Conservation (phyloP, 2,797 vertebrate species). For the Lepilemur septentrionalis region DNA sequence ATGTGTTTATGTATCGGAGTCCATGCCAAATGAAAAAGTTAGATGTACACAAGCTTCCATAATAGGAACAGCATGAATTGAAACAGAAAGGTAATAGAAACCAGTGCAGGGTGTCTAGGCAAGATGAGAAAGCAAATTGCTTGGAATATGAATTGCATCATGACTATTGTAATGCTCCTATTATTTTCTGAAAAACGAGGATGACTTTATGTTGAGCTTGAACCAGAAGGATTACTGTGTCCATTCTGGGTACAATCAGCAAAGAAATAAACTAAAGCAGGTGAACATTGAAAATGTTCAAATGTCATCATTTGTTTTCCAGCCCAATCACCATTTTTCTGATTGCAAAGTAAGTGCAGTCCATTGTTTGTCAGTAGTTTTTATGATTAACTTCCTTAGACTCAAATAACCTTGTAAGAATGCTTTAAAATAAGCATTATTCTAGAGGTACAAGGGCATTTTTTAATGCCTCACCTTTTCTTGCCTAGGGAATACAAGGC, state of each 20-base stretch:
- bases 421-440: slow-evolving; percentile 53
- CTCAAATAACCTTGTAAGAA: slow-evolving; percentile 20
- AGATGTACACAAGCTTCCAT: slow-evolving; percentile 47
- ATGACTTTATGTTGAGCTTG: slow-evolving; percentile 49
- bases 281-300: slow-evolving; percentile 42
- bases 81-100: slow-evolving; percentile 71
- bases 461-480: background rate
- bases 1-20: slow-evolving; percentile 51
- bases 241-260: slow-evolving; percentile 43
- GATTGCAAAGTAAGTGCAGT: slow-evolving; percentile 17
- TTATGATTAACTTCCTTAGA: slow-evolving; percentile 38
- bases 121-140: slow-evolving; percentile 73
- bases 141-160: slow-evolving; percentile 66
- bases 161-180: slow-evolving; percentile 64
- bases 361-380: slow-evolving; percentile 28
- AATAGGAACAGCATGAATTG: slow-evolving; percentile 59
- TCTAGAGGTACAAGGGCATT: background rate
- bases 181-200: slow-evolving; percentile 71
- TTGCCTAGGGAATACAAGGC: background rate
- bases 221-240: slow-evolving; percentile 52
- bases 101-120: slow-evolving; percentile 57
- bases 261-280: slow-evolving; percentile 55
- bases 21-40: slow-evolving; percentile 60
- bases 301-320: slow-evolving; percentile 50
- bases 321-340: slow-evolving; percentile 21